phyloP scores from a whole-genome alignment of 2,797 vertebrate genomes.

The Crypturellus tataupa region DNA sequence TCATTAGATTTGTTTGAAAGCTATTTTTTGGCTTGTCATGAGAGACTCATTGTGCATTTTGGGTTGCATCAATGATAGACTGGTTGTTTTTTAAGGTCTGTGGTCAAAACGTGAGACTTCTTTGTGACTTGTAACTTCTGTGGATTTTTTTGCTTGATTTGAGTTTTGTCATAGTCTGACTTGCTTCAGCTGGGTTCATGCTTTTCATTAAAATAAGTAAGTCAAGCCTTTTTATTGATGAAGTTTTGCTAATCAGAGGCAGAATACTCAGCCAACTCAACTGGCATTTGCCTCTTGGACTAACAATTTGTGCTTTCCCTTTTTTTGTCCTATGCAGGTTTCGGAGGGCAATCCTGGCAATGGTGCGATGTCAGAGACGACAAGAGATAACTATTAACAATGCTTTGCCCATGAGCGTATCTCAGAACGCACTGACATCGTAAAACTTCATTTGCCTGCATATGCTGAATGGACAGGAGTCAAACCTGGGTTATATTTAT shows the following conservation, averaged over 20 bases:
- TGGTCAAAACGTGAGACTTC: accelerated
- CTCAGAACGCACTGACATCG: conserved; percentile 61
- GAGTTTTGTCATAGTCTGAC: background rate
- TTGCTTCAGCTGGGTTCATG: background rate
- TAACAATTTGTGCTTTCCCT: background rate
- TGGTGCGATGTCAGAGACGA: conserved; percentile 91
- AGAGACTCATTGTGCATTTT: background rate
- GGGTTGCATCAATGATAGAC: background rate
- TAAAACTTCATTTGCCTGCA: conserved; percentile 27
- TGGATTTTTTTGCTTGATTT: background rate
- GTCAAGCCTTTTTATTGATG: background rate
- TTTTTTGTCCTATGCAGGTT: conserved; percentile 71
- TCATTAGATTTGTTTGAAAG: background rate
- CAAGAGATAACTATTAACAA: conserved; percentile 88
- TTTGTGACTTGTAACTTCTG: background rate
- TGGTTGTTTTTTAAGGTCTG: background rate
- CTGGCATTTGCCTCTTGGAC: background rate
- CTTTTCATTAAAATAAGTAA: background rate
- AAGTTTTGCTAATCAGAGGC: background rate
- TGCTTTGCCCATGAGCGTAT: conserved; percentile 86
- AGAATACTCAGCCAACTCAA: background rate
- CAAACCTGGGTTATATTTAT: background rate
- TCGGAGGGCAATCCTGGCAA: conserved; percentile 89
- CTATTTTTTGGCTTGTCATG: background rate
- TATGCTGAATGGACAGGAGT: background rate